These are phyloP conservation scores for Eilema caniola DNA, from an alignment of 2,888 invertebrate genomes.

Conservation along the genomic window DNA sequence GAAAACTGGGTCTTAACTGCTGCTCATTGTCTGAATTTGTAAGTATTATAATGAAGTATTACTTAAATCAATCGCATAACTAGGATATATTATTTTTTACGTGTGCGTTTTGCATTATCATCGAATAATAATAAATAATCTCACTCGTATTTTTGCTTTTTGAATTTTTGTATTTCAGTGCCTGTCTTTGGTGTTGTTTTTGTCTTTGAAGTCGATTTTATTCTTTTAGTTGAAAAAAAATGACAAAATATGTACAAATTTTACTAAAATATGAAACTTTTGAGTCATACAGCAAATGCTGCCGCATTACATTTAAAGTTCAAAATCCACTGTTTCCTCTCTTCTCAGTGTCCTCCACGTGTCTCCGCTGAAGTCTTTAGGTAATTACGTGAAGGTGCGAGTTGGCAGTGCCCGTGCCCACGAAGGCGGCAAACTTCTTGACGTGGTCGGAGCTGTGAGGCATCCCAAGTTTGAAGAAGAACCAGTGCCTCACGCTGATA, in stretches of 20 bases:
- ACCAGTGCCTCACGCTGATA: conserved; percentile 80
- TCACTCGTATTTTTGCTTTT: too few species aligned
- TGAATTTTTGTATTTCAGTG: too few species aligned
- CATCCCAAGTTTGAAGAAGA: conserved; percentile 84
- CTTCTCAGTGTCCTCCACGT: conserved; percentile 77
- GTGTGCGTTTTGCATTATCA: too few species aligned
- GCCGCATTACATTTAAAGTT: background rate
- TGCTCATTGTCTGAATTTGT: conserved; percentile 82
- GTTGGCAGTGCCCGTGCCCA: conserved; percentile 73
- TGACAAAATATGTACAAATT: too few species aligned
- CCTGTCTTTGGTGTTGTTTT: too few species aligned
- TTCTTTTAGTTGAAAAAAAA: too few species aligned
- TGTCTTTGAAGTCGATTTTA: too few species aligned
- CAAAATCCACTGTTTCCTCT: background rate
- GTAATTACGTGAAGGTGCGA: conserved; percentile 75
- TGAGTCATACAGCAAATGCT: too few species aligned
- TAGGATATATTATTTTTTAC: too few species aligned
- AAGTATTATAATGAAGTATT: conserved; percentile 51
- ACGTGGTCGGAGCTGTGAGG: conserved; percentile 74
- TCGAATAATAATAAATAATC: too few species aligned
- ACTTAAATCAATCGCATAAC: too few species aligned
- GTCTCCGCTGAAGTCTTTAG: conserved; percentile 71
- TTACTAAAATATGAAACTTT: too few species aligned
- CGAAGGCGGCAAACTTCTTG: conserved; percentile 72
- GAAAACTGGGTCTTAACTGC: conserved; percentile 80